Evolutionary conservation across 64 coral and sea anemone genomes (phyloP).

Genomic region (Montipora sp.): DNA sequence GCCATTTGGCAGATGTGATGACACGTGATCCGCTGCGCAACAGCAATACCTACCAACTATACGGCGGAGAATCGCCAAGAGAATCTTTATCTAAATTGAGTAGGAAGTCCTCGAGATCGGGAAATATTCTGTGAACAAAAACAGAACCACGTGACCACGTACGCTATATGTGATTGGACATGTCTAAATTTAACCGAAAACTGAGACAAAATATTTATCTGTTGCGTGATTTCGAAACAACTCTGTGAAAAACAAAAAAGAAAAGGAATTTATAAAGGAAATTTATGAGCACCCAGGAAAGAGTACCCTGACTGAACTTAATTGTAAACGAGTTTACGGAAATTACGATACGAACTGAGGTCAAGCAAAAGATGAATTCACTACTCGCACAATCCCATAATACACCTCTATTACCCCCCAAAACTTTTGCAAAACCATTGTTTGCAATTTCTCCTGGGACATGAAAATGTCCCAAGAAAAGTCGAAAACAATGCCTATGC

Average conservation of each 20-base stretch:
- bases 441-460: too few species aligned
- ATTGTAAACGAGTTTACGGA: too few species aligned
- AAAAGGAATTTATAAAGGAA: neutral
- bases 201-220: neutral
- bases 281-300: too few species aligned
- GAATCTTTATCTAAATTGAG: conserved; percentile 54
- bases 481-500: too few species aligned
- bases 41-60: conserved; percentile 47
- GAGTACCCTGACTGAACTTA: too few species aligned
- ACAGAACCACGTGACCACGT: neutral
- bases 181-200: neutral
- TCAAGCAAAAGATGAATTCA: too few species aligned
- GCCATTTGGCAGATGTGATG: neutral
- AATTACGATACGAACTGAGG: too few species aligned
- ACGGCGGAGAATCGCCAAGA: neutral
- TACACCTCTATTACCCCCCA: too few species aligned
- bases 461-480: too few species aligned
- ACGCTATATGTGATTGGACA: neutral
- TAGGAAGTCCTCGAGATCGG: conserved; percentile 53
- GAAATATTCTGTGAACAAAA: conserved; percentile 49
- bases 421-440: too few species aligned
- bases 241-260: neutral
- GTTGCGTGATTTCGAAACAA: neutral
- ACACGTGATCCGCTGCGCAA: neutral
- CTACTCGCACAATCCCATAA: too few species aligned